A percentile compares a stretch with the other conserved stretches of the same genome.
Conservation (phyloP, 1,140 invertebrate genomes). For the Heliconius congener region DNA sequence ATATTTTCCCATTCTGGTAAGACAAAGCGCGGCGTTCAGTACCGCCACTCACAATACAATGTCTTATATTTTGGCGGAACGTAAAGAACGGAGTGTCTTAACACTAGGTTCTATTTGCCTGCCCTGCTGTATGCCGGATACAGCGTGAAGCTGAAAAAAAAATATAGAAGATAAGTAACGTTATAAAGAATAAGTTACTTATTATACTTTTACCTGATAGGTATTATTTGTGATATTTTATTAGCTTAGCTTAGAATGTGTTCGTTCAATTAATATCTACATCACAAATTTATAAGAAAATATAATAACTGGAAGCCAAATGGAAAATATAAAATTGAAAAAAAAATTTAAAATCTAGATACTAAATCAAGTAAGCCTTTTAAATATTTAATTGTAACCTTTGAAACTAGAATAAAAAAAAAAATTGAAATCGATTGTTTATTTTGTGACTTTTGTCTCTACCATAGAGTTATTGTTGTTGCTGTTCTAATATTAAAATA, state of each 20-base stretch:
- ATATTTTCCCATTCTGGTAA: too few species aligned
- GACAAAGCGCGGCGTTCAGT: not conserved
- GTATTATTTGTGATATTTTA: too few species aligned
- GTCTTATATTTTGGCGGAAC: not conserved
- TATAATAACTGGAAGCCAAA: not conserved
- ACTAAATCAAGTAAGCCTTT: not conserved
- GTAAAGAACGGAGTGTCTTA: not conserved
- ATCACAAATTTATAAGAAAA: too few species aligned
- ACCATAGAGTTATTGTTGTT: not conserved
- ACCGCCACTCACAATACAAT: not conserved
- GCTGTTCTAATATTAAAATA: not conserved
- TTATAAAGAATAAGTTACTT: too few species aligned
- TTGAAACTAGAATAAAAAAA: not conserved
- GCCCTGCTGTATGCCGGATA: not conserved
- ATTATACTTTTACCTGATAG: too few species aligned
- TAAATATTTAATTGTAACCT: not conserved
- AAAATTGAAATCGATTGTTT: not conserved
- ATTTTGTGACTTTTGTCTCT: not conserved
- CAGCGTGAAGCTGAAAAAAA: not conserved
- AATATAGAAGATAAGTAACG: not conserved
- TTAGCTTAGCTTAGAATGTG: too few species aligned
- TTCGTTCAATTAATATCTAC: too few species aligned
- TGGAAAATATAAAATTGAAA: not conserved
- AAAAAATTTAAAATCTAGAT: not conserved
- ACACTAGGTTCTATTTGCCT: not conserved